Conservation (phyloP, 2,797 vertebrate species). For the Peromyscus melanophrys region DNA sequence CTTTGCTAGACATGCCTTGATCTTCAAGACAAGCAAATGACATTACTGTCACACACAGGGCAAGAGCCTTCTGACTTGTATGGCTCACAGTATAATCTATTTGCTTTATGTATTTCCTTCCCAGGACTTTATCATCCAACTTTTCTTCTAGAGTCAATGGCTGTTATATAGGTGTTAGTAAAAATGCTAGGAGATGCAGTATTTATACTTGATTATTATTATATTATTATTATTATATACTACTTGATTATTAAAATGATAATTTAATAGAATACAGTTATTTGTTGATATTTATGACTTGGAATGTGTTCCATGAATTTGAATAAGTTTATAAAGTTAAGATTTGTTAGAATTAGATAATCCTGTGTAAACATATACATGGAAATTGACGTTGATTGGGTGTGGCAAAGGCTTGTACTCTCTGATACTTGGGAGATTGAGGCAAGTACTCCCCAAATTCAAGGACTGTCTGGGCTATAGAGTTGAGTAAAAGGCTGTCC, state of each 20-base stretch:
- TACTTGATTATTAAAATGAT: background rate
- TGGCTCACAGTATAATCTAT: background rate
- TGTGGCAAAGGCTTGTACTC: background rate
- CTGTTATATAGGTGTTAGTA: background rate
- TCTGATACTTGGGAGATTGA: background rate
- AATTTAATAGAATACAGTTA: background rate
- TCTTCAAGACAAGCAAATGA: background rate
- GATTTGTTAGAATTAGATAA: conserved; percentile 20
- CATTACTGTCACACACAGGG: background rate
- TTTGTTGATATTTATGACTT: background rate
- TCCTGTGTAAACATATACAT: background rate
- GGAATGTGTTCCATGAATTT: background rate
- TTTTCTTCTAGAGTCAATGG: background rate
- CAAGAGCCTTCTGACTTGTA: background rate
- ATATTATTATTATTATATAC: too few species aligned
- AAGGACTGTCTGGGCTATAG: background rate
- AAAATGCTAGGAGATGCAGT: background rate
- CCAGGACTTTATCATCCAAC: background rate
- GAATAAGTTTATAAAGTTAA: background rate
- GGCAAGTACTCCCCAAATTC: background rate
- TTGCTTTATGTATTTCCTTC: background rate
- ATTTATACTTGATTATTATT: background rate
- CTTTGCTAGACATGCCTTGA: background rate
- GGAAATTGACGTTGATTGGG: background rate
- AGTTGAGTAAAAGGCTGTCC: too few species aligned